A percentile compares a stretch with the other conserved stretches of the same genome.
These are phyloP conservation scores for Meteorus cinctellus DNA, from an alignment of 2,888 invertebrate genomes.

Conservation along the genomic window DNA sequence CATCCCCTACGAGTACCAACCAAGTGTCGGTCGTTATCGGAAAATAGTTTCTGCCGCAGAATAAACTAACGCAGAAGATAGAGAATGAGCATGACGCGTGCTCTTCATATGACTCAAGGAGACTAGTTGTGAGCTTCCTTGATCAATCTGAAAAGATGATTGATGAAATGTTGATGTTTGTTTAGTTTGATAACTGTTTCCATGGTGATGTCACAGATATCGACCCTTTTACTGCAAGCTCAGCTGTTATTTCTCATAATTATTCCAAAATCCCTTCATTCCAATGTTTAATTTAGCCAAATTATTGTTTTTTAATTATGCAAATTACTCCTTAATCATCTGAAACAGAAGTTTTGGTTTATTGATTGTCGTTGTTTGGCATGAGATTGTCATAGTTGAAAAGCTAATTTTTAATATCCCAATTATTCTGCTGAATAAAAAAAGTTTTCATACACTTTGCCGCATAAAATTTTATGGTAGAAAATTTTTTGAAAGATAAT, in stretches of 20 bases:
- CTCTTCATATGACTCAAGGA: not conserved
- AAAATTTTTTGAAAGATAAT: not conserved
- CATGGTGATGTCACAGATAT: too few relatives aligned
- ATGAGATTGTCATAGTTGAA: too few relatives aligned
- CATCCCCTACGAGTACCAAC: slow-evolving; percentile 50
- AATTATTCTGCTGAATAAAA: not conserved
- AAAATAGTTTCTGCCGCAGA: slow-evolving; percentile 66
- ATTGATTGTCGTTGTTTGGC: too few relatives aligned
- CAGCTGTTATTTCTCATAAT: too few relatives aligned
- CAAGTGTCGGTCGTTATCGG: slow-evolving; percentile 66
- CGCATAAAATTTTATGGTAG: not conserved
- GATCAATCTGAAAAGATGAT: not conserved
- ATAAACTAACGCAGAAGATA: slow-evolving; percentile 32
- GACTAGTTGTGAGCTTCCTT: not conserved
- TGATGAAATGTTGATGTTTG: slow-evolving; percentile 17
- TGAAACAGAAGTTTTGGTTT: too few relatives aligned
- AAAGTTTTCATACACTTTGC: not conserved
- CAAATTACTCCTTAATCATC: too few relatives aligned
- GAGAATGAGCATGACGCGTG: not conserved
- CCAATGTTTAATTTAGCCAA: too few relatives aligned
- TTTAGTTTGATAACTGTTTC: not conserved
- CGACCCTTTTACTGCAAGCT: too few relatives aligned
- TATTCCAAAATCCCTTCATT: too few relatives aligned
- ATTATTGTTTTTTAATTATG: too few relatives aligned
- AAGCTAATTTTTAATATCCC: too few relatives aligned